Evolutionary conservation across 2,888 invertebrate genomes (phyloP), one percentile per base, ranked within the genome.

Genomic region (Serrognathus titanus): DNA sequence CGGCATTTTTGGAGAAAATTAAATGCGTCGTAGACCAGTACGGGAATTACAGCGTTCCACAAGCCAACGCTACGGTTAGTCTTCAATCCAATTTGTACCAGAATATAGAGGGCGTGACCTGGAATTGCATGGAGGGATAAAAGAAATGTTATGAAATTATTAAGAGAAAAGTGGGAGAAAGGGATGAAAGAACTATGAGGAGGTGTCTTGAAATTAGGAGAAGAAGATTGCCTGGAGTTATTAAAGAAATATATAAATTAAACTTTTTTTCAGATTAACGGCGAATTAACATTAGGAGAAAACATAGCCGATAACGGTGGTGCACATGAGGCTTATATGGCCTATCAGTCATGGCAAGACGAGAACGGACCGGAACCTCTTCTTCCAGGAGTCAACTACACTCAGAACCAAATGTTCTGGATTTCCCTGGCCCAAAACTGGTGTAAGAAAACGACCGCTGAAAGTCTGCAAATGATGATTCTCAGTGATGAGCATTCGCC

Each of bases 221-320:
- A 31, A 20, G 4, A 20, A n/a, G n/a, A n/a, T n/a, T n/a, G n/a
- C n/a, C 20, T 20, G 20, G 20, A 4, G 4, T 3, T 3, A 20
- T 2, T 20, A 4, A 20, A 20, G 4, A 20, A 20, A 2, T 4
- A 20, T 3, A 20, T 5, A 5, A 39, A 39, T 3, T 9, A 12
- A 31, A 6, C 7, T 10, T 43, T 43, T 10, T 20, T 78, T 11
- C 76, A 93, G 92, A 75, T 96, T 54, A 94, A 94, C 71, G 96
- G 96, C 56, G 87, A 93, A 63, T 91, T 92, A 71, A 94, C 94
- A 0, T 92, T 94, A 78, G 94, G 94, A 12, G 95, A 96, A 76
- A 96, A 96, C 75, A 95, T 96, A 58, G 96, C 96, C 1, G 96
- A 96, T 75, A 96, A 94, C 74, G 95, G 94, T 5, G 96, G 95